phyloP scores from a whole-genome alignment of 2,113 vertebrate genomes.

The Sinocyclocheilus grahami region DNA sequence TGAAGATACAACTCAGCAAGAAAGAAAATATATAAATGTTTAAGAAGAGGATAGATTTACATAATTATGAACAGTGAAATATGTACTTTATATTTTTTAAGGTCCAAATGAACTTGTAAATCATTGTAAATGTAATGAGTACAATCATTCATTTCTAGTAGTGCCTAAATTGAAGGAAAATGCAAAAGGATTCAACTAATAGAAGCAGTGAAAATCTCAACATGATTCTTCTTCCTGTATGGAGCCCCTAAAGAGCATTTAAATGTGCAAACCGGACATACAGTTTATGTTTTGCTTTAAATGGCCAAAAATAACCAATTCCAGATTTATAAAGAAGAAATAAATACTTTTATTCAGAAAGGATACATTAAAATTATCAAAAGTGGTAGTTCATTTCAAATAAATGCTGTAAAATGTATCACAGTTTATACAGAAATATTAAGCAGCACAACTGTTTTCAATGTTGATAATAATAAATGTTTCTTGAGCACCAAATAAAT shows the following conservation, averaged over 20 bases:
- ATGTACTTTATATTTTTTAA: not conserved
- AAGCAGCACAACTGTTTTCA: not conserved
- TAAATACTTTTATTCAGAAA: not conserved
- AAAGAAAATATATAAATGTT: not conserved
- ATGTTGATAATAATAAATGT: not conserved
- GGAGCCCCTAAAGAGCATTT: slow-evolving; percentile 1
- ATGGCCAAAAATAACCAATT: not conserved
- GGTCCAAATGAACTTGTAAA: not conserved
- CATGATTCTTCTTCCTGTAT: not conserved
- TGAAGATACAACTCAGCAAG: not conserved
- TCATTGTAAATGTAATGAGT: not conserved
- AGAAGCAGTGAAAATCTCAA: not conserved
- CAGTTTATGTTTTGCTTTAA: not conserved
- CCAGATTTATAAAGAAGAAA: not conserved
- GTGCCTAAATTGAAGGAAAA: not conserved
- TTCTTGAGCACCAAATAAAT: not conserved
- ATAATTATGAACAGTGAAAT: not conserved
- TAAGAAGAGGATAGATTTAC: not conserved
- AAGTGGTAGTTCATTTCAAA: not conserved
- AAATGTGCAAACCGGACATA: too few relatives aligned
- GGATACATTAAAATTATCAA: not conserved
- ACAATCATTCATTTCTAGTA: not conserved
- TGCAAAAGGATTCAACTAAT: not conserved
- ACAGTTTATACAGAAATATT: not conserved
- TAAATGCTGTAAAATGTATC: not conserved